Evolutionary conservation across 2,113 vertebrate species (phyloP).

Genomic region (Semicossyphus pulcher): DNA sequence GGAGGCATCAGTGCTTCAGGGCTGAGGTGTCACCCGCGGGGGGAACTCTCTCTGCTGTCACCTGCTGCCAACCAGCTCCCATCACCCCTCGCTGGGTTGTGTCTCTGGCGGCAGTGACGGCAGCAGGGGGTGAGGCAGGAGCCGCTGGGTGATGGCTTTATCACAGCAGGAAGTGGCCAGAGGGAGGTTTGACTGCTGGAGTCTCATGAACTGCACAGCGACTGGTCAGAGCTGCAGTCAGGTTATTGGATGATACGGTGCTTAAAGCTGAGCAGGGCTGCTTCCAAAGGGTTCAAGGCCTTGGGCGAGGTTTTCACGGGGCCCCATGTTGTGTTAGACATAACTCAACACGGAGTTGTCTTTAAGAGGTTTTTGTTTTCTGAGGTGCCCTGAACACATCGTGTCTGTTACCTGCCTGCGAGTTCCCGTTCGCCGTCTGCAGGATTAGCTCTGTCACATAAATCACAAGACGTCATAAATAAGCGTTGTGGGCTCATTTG

Average conservation of each 20-base stretch:
- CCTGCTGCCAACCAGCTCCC: slow-evolving; percentile 48
- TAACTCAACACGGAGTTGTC: not conserved
- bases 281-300: not conserved
- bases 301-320: not conserved
- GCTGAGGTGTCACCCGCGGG: slow-evolving; percentile 51
- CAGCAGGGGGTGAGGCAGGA: slow-evolving; percentile 22
- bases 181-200: slow-evolving; percentile 9
- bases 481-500: slow-evolving; percentile 50
- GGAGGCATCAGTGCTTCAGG: slow-evolving; percentile 43
- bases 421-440: not conserved
- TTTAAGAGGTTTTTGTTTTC: not conserved
- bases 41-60: slow-evolving; percentile 52
- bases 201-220: not conserved
- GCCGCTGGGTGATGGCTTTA: slow-evolving; percentile 50
- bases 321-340: not conserved
- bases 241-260: slow-evolving; percentile 7
- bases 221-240: slow-evolving; percentile 18
- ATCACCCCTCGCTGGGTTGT: slow-evolving; percentile 31
- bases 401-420: not conserved
- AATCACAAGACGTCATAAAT: slow-evolving; percentile 58
- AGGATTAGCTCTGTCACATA: slow-evolving; percentile 21
- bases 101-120: slow-evolving; percentile 11
- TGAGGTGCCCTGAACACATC: not conserved
- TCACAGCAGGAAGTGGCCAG: slow-evolving; percentile 51
- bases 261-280: not conserved